These are phyloP conservation scores for Brachionus koreanus DNA, from an alignment of 1,140 invertebrate genomes.

Conservation along the genomic window DNA sequence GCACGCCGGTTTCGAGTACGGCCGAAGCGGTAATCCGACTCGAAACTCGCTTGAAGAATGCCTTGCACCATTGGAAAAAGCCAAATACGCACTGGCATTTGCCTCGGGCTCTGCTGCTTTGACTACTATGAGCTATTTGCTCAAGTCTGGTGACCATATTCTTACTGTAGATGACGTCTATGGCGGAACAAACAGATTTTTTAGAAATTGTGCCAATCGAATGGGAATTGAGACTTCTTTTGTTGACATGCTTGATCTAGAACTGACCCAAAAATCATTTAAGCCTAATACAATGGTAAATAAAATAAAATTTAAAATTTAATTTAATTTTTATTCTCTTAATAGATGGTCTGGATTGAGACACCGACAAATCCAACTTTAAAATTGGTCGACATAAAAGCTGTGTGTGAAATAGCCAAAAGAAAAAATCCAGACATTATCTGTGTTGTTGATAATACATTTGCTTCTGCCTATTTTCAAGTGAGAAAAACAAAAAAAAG, in stretches of 20 bases:
- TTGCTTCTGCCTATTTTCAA: constrained; percentile 90
- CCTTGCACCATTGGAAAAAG: constrained; percentile 82
- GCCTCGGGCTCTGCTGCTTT: constrained; percentile 84
- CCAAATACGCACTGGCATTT: constrained; percentile 74
- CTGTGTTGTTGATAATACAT: constrained; percentile 92
- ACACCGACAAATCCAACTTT: constrained; percentile 94
- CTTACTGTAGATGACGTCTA: constrained; percentile 64
- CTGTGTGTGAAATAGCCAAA: constrained; percentile 67
- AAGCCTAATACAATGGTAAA: constrained; percentile 78
- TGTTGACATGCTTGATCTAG: constrained; percentile 72
- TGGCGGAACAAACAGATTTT: constrained; percentile 67
- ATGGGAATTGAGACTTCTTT: constrained; percentile 72
- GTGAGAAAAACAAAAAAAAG: constrained; percentile 46
- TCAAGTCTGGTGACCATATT: constrained; percentile 82
- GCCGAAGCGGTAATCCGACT: constrained; percentile 88
- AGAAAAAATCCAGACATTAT: constrained; percentile 65
- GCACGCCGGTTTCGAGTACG: constrained; percentile 79
- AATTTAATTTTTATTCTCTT: neutral
- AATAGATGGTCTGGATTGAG: constrained; percentile 88
- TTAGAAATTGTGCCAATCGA: constrained; percentile 63
- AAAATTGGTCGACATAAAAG: constrained; percentile 82
- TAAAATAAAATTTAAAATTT: neutral
- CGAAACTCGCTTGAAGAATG: constrained; percentile 81
- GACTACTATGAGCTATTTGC: constrained; percentile 69
- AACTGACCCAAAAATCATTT: constrained; percentile 68